Base-by-base conservation (phyloP, 2,888 invertebrate genomes). In the Tenodera sinensis region DNA sequence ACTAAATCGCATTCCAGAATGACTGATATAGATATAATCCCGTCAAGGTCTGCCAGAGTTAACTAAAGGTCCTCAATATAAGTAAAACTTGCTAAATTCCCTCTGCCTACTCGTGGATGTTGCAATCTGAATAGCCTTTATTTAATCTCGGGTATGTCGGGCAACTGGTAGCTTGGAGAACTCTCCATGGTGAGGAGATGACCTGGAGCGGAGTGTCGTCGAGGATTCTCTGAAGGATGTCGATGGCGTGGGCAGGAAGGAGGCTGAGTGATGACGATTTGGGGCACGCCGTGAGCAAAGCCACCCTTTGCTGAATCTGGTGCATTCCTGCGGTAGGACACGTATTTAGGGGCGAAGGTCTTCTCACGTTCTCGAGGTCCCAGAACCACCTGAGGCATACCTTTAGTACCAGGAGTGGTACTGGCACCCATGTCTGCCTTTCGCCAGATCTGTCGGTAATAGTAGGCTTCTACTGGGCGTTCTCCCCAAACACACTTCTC, bases 401-500 rank as follows among this genome's bases (percentile, higher is more conserved):
- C 71, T 20, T 28, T 42, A 0, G 85, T 81, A n/a, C 81, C 84
- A 8, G 88, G 20, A 3, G 86, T 83, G 15, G 88, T 89, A 71
- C 20, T 20, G 20, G 54, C 25, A 20, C 54, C 54, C 15, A 89
- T 87, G 8, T 90, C 90, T 28, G 82, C 81, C n/a, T 47, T 85
- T 28, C 91, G 89, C 34, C 85, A 54, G 8, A 90, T 88, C 27
- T 91, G 90, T 25, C 89, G 89, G 88, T 90, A 90, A 84, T 90
- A 91, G 89, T 91, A 91, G 12, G 85, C 84, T 54, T 91, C 90
- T 2, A 91, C 89, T 34, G 90, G 88, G 1, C 90, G 88, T 7
- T 89, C 86, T 9, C 91, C 91, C 90, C 90, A 91, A 9, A 89
- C 89, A 87, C 91, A 91, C n/a, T 71, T 86, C 28, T 90, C 90